A percentile compares a stretch with the other conserved stretches of the same genome.
phyloP scores from a whole-genome alignment of 2,113 vertebrate genomes.

The Gymnarchus niloticus region DNA sequence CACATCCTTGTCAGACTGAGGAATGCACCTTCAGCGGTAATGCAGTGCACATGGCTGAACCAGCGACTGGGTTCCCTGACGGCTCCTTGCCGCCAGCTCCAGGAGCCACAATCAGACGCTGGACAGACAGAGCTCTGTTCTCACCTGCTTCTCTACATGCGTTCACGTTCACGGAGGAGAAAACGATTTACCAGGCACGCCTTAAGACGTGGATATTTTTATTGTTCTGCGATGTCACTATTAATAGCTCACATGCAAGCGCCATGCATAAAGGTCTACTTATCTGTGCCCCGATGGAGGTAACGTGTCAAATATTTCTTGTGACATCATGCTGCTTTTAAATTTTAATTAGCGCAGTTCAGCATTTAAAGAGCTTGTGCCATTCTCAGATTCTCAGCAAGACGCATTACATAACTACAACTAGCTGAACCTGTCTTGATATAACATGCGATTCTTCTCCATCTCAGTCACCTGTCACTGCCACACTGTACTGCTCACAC shows the following conservation, averaged over 20 bases:
- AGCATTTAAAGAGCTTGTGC: neutral
- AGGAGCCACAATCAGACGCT: neutral
- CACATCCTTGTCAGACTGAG: neutral
- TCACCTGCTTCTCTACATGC: neutral
- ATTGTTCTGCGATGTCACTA: neutral
- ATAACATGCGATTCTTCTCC: neutral
- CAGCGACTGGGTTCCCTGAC: neutral
- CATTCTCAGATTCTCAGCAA: neutral
- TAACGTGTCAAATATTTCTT: constrained; percentile 12
- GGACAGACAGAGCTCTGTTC: neutral
- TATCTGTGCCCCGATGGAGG: neutral
- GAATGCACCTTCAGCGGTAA: neutral
- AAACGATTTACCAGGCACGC: neutral
- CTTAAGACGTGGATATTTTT: neutral
- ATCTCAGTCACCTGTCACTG: no score
- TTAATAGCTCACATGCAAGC: neutral
- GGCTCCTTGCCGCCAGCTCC: neutral
- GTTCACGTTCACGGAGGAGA: neutral
- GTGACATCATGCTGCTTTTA: constrained; percentile 3
- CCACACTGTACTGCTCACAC: neutral
- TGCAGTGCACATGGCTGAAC: no score
- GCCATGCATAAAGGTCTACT: neutral
- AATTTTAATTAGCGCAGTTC: constrained; percentile 2
- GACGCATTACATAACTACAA: constrained; percentile 1
- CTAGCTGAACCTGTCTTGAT: neutral